These are phyloP conservation scores for Chelon auratus DNA, from an alignment of 2,797 vertebrate species.

Conservation along the genomic window DNA sequence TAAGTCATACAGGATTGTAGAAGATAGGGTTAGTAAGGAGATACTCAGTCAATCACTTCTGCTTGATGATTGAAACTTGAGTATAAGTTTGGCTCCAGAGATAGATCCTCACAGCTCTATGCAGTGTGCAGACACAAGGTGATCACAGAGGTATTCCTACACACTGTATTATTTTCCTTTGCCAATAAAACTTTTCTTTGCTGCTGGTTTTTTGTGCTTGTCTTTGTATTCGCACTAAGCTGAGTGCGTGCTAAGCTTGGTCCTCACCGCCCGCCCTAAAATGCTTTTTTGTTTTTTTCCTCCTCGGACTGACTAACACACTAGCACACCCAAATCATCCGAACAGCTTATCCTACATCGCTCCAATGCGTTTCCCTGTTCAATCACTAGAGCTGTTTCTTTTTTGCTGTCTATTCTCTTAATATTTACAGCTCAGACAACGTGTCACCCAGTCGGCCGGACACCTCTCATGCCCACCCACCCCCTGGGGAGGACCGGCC, in stretches of 20 bases:
- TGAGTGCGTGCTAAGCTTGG: conserved; percentile 79
- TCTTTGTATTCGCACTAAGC: conserved; percentile 78
- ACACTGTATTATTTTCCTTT: conserved; percentile 71
- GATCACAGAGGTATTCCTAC: conserved; percentile 71
- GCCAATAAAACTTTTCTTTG: conserved; percentile 69
- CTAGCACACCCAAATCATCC: conserved; percentile 61
- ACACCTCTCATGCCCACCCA: conserved; percentile 88
- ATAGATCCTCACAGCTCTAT: conserved; percentile 77
- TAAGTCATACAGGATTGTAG: conserved; percentile 49
- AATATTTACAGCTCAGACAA: conserved; percentile 90
- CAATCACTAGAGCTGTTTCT: conserved; percentile 85
- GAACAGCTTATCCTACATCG: conserved; percentile 68
- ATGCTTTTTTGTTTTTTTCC: conserved; percentile 42
- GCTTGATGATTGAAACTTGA: conserved; percentile 47
- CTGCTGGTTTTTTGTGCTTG: conserved; percentile 75
- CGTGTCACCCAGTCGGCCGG: conserved; percentile 89
- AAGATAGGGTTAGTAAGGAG: conserved; percentile 52
- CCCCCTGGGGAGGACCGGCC: conserved; percentile 86
- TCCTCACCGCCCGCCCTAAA: conserved; percentile 71
- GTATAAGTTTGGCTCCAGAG: conserved; percentile 57
- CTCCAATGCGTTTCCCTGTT: conserved; percentile 75
- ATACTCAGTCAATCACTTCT: conserved; percentile 45
- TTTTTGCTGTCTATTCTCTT: conserved; percentile 86
- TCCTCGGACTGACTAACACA: conserved; percentile 62
- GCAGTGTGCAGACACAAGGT: conserved; percentile 87